Conservation (phyloP, 1,140 invertebrate genomes). For the Probaryconus sp. region DNA sequence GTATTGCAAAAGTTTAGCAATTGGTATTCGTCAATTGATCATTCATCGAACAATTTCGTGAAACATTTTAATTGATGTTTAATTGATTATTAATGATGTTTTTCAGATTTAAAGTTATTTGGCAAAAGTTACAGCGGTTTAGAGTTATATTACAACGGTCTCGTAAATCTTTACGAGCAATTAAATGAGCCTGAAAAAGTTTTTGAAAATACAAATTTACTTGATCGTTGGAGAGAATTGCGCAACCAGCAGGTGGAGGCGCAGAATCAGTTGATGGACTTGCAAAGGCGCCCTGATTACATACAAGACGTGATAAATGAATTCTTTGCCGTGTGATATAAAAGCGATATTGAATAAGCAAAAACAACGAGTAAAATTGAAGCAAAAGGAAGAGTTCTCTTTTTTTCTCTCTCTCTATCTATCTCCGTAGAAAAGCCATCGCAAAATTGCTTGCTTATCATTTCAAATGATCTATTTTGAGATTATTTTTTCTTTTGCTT, state of each 20-base stretch:
- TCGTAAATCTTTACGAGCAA: constrained; percentile 89
- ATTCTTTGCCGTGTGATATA: constrained; percentile 76
- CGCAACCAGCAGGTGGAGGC: constrained; percentile 76
- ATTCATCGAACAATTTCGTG: constrained; percentile 6
- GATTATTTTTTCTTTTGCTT: background rate
- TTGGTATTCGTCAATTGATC: constrained; percentile 83
- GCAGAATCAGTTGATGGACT: constrained; percentile 75
- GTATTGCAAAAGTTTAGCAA: constrained; percentile 91
- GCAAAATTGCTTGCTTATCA: background rate
- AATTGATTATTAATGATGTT: constrained; percentile 9
- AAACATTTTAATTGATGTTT: background rate
- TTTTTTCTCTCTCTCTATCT: too few species aligned
- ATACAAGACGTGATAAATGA: constrained; percentile 71
- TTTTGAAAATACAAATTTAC: constrained; percentile 83
- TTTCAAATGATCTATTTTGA: background rate
- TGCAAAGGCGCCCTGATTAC: constrained; percentile 69
- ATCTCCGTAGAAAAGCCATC: too few species aligned
- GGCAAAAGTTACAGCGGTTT: constrained; percentile 93
- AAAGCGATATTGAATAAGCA: constrained; percentile 23
- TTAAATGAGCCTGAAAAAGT: constrained; percentile 85
- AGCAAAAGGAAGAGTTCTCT: constrained; percentile 4
- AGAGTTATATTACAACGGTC: constrained; percentile 94
- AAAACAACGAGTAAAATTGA: too few species aligned
- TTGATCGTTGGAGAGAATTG: constrained; percentile 86
- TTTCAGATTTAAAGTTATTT: constrained; percentile 88